These are phyloP conservation scores for Strix occidentalis DNA, from an alignment of 2,797 vertebrate genomes.

Conservation along the genomic window DNA sequence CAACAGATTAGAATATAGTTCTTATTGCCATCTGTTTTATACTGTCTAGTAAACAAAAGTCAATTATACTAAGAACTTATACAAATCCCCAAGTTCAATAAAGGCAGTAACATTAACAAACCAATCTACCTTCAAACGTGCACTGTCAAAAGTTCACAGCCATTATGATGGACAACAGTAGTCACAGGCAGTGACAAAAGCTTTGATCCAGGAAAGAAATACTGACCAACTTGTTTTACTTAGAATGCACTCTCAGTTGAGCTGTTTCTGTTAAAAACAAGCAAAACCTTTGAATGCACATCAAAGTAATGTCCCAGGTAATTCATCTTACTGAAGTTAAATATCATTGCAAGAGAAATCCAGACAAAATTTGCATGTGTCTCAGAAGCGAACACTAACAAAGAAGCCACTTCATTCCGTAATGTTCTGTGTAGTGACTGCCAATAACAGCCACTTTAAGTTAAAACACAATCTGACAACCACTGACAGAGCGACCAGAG, in stretches of 20 bases:
- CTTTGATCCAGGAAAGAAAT: conserved; percentile 48
- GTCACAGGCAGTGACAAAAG: conserved; percentile 3
- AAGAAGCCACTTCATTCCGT: neutral
- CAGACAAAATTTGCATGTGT: conserved; percentile 31
- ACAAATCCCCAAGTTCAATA: conserved; percentile 33
- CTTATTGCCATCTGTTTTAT: neutral
- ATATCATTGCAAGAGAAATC: conserved; percentile 8
- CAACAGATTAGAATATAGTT: neutral
- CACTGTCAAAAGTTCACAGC: conserved; percentile 53
- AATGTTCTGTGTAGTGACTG: neutral
- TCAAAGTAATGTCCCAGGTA: conserved; percentile 42
- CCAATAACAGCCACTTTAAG: neutral
- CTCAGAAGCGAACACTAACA: conserved; percentile 9
- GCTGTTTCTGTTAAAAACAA: conserved; percentile 36
- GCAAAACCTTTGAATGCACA: conserved; percentile 50
- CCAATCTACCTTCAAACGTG: conserved; percentile 18
- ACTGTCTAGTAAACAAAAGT: neutral
- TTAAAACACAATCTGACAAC: neutral
- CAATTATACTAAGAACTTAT: conserved; percentile 10
- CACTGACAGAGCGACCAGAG: neutral
- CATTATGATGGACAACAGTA: conserved; percentile 26
- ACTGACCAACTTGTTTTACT: conserved; percentile 22
- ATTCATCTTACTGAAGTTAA: conserved; percentile 15
- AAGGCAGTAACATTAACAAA: conserved; percentile 40
- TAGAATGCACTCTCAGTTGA: conserved; percentile 12